Percentiles rank a stretch among this genome's conserved stretches.
Conservation (phyloP, 1,140 invertebrate genomes). For the Lerema accius region DNA sequence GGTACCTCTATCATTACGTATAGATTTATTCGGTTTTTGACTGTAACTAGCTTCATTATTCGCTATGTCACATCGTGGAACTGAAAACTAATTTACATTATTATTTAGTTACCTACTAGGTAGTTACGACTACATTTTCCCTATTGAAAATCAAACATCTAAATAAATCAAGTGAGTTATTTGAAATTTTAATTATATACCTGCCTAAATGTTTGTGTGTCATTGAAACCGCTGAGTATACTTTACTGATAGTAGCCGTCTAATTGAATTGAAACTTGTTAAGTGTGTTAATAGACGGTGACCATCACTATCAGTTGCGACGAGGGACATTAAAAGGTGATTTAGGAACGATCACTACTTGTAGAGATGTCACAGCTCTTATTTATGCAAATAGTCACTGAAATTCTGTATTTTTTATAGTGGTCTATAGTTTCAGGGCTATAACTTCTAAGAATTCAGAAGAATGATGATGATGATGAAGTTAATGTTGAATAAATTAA, state of each 20-base stretch:
- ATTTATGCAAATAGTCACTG: constrained; percentile 22
- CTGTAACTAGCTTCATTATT: too few relatives aligned
- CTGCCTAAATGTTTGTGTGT: constrained; percentile 10
- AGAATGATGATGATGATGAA: too few relatives aligned
- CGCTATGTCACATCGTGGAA: too few relatives aligned
- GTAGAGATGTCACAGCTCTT: constrained; percentile 55
- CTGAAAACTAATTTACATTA: too few relatives aligned
- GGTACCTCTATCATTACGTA: too few relatives aligned
- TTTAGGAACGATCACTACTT: constrained; percentile 62
- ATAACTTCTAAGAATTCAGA: too few relatives aligned
- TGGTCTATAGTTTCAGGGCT: not conserved
- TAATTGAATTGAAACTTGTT: constrained; percentile 65
- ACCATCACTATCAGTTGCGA: constrained; percentile 51
- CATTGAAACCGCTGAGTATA: constrained; percentile 42
- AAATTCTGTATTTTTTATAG: constrained; percentile 2
- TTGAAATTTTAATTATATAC: constrained; percentile 1
- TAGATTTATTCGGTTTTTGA: too few relatives aligned
- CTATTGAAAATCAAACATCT: not conserved
- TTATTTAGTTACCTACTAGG: too few relatives aligned
- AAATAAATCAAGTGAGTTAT: not conserved
- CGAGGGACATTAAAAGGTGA: constrained; percentile 68
- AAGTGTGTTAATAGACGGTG: constrained; percentile 69
- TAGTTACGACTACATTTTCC: too few relatives aligned
- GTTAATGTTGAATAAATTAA: too few relatives aligned
- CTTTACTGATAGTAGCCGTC: constrained; percentile 39